phyloP scores from a whole-genome alignment of 2,797 vertebrate species.

The Pelobates cultripes region DNA sequence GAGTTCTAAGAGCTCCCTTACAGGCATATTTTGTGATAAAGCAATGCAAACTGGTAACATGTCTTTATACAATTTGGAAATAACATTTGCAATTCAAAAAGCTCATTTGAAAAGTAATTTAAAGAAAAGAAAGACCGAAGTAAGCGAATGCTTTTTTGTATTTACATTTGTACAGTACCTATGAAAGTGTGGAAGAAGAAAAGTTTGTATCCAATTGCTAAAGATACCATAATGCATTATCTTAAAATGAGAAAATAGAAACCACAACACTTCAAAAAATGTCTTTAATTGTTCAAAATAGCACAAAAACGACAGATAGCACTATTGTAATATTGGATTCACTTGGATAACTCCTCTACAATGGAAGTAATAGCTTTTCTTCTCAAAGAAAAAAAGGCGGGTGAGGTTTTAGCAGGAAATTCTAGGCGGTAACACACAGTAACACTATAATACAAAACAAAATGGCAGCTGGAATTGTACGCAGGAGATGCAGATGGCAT shows the following conservation, averaged over 20 bases:
- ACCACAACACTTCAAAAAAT: conserved; percentile 63
- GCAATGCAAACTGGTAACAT: too few species aligned
- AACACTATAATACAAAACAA: conserved; percentile 70
- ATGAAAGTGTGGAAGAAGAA: too few species aligned
- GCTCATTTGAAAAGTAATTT: too few species aligned
- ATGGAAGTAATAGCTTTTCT: conserved; percentile 64
- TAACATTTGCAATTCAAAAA: too few species aligned
- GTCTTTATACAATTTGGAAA: too few species aligned
- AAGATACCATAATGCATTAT: too few species aligned
- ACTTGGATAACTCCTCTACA: conserved; percentile 67
- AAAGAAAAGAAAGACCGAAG: too few species aligned
- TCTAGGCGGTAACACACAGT: conserved; percentile 63
- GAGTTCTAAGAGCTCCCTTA: too few species aligned
- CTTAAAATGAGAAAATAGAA: not conserved
- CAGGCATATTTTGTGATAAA: too few species aligned
- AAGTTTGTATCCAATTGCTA: too few species aligned
- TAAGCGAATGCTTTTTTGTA: too few species aligned
- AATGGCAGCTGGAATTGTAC: conserved; percentile 35
- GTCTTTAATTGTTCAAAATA: conserved; percentile 76
- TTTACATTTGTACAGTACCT: too few species aligned
- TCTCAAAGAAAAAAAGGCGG: conserved; percentile 59
- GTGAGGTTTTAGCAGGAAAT: conserved; percentile 48
- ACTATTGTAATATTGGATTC: conserved; percentile 70
- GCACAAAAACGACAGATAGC: conserved; percentile 73
- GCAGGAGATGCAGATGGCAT: conserved; percentile 29